A percentile compares a stretch with the other conserved stretches of the same genome.
Evolutionary conservation across 2,888 invertebrate genomes (phyloP).

Genomic region (Lasioglossum marginatum): DNA sequence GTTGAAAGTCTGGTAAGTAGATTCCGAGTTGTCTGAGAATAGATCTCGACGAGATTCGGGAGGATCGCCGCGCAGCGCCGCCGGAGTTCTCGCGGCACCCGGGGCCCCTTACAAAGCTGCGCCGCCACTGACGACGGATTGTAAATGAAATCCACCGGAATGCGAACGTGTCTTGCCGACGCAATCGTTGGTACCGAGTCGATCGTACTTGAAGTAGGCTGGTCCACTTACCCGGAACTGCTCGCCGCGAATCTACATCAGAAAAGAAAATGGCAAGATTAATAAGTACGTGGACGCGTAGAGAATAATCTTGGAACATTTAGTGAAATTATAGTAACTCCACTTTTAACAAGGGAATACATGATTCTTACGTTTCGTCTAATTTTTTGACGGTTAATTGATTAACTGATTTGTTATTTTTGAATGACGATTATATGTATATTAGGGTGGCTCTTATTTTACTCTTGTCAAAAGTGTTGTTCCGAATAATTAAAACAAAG

Average conservation of each 20-base stretch:
- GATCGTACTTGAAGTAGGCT: conserved; percentile 43
- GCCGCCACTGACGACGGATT: conserved; percentile 38
- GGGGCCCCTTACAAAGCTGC: conserved; percentile 15
- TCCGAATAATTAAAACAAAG: too few species aligned
- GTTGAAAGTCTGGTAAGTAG: conserved; percentile 63
- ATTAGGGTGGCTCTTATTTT: too few species aligned
- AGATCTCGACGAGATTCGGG: conserved; percentile 63
- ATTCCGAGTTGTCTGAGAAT: conserved; percentile 64
- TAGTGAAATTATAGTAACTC: too few species aligned
- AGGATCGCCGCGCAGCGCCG: conserved; percentile 29
- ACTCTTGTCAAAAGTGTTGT: too few species aligned
- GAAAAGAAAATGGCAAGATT: conserved; percentile 16
- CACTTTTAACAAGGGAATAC: too few species aligned
- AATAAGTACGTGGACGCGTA: neutral
- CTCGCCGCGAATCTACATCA: conserved; percentile 62
- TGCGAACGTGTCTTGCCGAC: conserved; percentile 46
- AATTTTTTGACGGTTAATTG: too few species aligned
- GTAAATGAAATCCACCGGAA: conserved; percentile 71
- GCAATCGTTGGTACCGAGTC: conserved; percentile 52
- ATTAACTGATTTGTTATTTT: too few species aligned
- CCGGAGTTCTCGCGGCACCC: conserved; percentile 25
- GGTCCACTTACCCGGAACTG: conserved; percentile 36
- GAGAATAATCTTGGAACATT: too few species aligned
- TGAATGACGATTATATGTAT: too few species aligned
- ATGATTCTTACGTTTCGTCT: too few species aligned